Conservation (phyloP, 1,140 invertebrate genomes). For the Plectrocnemia conspersa region DNA sequence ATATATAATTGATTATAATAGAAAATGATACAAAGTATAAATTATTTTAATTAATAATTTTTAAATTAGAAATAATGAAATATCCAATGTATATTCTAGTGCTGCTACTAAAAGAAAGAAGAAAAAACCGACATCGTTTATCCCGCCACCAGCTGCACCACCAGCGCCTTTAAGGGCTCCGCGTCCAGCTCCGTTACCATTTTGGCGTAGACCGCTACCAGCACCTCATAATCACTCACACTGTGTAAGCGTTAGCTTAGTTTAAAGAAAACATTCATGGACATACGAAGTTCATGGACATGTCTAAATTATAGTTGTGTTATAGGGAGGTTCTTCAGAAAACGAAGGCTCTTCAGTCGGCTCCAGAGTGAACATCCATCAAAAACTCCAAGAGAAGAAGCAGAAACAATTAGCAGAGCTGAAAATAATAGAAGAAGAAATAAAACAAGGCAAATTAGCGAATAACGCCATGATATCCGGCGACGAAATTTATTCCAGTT, state of each 20-base stretch:
- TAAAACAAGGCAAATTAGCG: slow-evolving; percentile 73
- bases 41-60: slow-evolving; percentile 11
- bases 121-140: slow-evolving; percentile 83
- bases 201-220: slow-evolving; percentile 74
- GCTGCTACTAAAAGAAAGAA: slow-evolving; percentile 70
- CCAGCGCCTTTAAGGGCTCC: slow-evolving; percentile 61
- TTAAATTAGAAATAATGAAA: too few species aligned
- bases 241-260: slow-evolving; percentile 33
- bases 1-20: too few species aligned
- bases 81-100: slow-evolving; percentile 35
- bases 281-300: slow-evolving; percentile 18
- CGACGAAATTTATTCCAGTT: slow-evolving; percentile 51
- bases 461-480: slow-evolving; percentile 49
- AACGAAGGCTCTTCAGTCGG: slow-evolving; percentile 68
- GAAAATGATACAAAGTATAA: too few species aligned
- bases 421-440: slow-evolving; percentile 76
- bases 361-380: slow-evolving; percentile 76
- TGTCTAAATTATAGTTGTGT: neutral
- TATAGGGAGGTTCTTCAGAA: slow-evolving; percentile 56
- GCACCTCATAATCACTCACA: slow-evolving; percentile 44
- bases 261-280: neutral
- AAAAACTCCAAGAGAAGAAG: slow-evolving; percentile 83
- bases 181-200: slow-evolving; percentile 57
- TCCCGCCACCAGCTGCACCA: slow-evolving; percentile 64
- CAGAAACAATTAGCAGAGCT: slow-evolving; percentile 81